Base-by-base conservation (phyloP, 2,797 vertebrate genomes). In the Falco naumanni region DNA sequence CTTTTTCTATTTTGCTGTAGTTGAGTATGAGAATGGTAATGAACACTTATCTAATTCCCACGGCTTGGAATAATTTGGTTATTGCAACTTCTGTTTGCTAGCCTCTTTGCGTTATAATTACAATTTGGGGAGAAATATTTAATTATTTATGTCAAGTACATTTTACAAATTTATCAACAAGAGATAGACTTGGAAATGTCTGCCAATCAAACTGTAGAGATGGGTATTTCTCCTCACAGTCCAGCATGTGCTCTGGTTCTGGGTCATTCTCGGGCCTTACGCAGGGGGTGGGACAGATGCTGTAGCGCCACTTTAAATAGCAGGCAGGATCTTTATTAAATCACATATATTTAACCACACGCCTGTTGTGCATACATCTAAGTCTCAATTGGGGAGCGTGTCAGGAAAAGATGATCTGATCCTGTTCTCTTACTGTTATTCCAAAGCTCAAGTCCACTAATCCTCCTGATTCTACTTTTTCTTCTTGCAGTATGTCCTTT, bases 141-240 rank as follows among this genome's bases (percentile, higher is more conserved):
- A 90, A 97, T 93, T 97, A 72, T 92, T 95, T 89, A 72, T 20
- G 57, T 96, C 81, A 87, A 84, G 43, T 96, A 56, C 22, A 3
- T 97, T 96, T 97, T 96, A 84, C 93, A 95, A 85, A 78, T 94
- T 97, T 97, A 72, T 93, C 89, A 90, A 47, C 69, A 85, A 57
- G 90, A 90, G 72, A 69, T 64, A 89, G 57, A 26, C 87, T 95
- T 96, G 6, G 90, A 95, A 97, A 81, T 61, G 54, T 75, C 94
- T 96, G 86, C 92, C 71, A 74, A 94, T 94, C 65, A 95, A 93
- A 87, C 51, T 78, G 76, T 89, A 48, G 59, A 82, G 71, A 84
- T 89, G 84, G 72, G 3, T 64, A 74, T 96, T 94, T 72, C 13
- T 93, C 93, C 76, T 90, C 82, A 16, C n/a, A 65, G 60, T 29